Evolutionary conservation across 2,113 vertebrate species (phyloP).

Genomic region (Danio rerio): DNA sequence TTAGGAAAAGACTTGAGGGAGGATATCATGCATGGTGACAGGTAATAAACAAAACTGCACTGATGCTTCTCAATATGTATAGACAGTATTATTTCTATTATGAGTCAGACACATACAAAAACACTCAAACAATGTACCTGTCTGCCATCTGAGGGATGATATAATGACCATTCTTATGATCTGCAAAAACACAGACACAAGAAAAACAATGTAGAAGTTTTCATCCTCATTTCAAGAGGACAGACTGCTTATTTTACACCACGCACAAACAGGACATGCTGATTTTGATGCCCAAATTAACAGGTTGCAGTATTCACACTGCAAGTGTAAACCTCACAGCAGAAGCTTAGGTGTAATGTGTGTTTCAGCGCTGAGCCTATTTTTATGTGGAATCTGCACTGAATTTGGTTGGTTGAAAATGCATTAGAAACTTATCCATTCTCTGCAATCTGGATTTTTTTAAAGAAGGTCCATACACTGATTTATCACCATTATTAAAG

Average conservation of each 20-base stretch:
- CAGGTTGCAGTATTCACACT: not conserved
- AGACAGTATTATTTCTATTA: not conserved
- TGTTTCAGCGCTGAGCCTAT: not conserved
- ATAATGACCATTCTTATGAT: slow-evolving; percentile 99
- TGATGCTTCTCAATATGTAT: not conserved
- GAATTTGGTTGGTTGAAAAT: not conserved
- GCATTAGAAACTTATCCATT: not conserved
- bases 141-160: slow-evolving; percentile 99
- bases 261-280: not conserved
- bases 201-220: not conserved
- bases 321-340: not conserved
- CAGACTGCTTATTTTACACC: not conserved
- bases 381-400: not conserved
- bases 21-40: slow-evolving; percentile 13
- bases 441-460: not conserved
- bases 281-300: not conserved
- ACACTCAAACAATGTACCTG: slow-evolving; percentile 78
- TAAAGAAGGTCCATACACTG: not conserved
- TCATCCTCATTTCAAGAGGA: not conserved
- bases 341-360: not conserved
- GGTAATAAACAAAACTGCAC: not conserved
- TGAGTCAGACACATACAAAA: not conserved
- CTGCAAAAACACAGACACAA: slow-evolving; percentile 68
- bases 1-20: slow-evolving; percentile 2
- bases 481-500: not conserved